phyloP scores from a whole-genome alignment of 1,140 invertebrate species.

The Drosophila tani region DNA sequence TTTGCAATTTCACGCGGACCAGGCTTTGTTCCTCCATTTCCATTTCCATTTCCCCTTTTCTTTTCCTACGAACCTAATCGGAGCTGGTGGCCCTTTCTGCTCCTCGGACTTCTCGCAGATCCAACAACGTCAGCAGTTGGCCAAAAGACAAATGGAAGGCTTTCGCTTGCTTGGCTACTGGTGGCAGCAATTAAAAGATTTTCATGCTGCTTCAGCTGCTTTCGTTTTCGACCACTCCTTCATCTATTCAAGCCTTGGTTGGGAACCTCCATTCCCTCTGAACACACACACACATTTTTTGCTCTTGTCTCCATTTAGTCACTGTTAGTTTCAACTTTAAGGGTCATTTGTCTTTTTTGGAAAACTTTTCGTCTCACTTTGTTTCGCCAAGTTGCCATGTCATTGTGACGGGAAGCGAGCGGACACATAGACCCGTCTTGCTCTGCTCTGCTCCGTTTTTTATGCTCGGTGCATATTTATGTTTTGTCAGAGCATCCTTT shows the following conservation, averaged over 20 bases:
- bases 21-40: slow-evolving; percentile 24
- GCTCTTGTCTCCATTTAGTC: slow-evolving; percentile 76
- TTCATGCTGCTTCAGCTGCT: slow-evolving; percentile 59
- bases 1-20: slow-evolving; percentile 77
- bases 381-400: slow-evolving; percentile 78
- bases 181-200: slow-evolving; percentile 78
- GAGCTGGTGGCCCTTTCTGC: slow-evolving; percentile 18
- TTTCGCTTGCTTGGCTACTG: slow-evolving; percentile 62
- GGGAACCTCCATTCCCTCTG: not conserved
- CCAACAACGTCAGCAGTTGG: slow-evolving; percentile 55
- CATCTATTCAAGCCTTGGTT: slow-evolving; percentile 22
- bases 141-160: slow-evolving; percentile 71
- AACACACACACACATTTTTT: slow-evolving; percentile 47
- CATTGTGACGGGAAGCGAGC: slow-evolving; percentile 43
- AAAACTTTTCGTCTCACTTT: slow-evolving; percentile 77
- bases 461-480: slow-evolving; percentile 33
- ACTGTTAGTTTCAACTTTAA: slow-evolving; percentile 80
- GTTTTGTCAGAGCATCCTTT: slow-evolving; percentile 1
- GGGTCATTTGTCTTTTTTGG: slow-evolving; percentile 76
- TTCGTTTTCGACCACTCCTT: slow-evolving; percentile 43
- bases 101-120: slow-evolving; percentile 2
- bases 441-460: slow-evolving; percentile 32
- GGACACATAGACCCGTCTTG: slow-evolving; percentile 26
- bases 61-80: slow-evolving; percentile 21
- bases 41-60: not conserved